Evolutionary conservation across 2,797 vertebrate genomes (phyloP).

Genomic region (Microcaecilia unicolor): DNA sequence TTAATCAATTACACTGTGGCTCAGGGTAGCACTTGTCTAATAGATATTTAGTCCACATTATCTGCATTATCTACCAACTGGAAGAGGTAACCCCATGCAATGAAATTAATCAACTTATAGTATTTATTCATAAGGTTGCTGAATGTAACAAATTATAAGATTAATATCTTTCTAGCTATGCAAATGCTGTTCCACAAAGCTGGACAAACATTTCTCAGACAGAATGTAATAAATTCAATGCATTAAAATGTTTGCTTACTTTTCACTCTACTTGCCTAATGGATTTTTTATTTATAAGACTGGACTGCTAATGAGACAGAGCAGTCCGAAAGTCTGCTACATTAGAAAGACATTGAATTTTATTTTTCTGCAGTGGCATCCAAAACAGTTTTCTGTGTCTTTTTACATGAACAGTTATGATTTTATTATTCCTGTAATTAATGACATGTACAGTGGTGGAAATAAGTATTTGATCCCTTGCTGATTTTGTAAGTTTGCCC

Average conservation of each 20-base stretch:
- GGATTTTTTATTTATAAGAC: not conserved
- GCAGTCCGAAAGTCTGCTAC: not conserved
- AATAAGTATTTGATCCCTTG: too few species aligned
- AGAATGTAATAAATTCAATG: not conserved
- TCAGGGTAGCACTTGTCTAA: too few species aligned
- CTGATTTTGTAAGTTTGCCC: too few species aligned
- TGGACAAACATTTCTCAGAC: not conserved
- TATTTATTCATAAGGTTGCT: too few species aligned
- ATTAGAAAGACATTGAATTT: not conserved
- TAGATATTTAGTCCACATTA: too few species aligned
- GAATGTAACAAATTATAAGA: not conserved
- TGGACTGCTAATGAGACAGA: conserved; percentile 2
- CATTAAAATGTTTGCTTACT: not conserved
- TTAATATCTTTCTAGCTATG: not conserved
- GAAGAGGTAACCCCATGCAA: too few species aligned
- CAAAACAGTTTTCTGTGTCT: not conserved
- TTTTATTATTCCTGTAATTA: not conserved
- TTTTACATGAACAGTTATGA: not conserved
- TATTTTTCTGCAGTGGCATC: not conserved
- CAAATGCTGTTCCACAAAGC: not conserved
- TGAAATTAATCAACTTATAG: too few species aligned
- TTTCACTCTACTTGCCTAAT: conserved; percentile 1
- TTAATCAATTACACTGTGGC: too few species aligned
- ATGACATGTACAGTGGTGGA: too few species aligned
- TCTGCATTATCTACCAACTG: too few species aligned